Conservation (phyloP, 2,797 vertebrate species). For the Novumbra hubbsi region DNA sequence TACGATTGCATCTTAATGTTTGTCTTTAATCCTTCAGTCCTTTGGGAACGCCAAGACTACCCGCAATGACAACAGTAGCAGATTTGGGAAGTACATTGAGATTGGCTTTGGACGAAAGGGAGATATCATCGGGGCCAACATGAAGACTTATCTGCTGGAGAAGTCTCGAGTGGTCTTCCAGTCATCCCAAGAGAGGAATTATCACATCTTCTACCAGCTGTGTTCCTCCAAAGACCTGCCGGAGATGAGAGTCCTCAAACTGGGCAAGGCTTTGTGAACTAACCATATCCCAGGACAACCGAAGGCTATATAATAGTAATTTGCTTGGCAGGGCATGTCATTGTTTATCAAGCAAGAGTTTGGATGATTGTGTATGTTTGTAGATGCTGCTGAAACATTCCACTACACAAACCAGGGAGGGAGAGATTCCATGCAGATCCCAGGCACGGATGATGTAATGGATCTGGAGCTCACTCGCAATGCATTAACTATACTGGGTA, state of each 20-base stretch:
- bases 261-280: conserved; percentile 60
- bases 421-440: conserved; percentile 46
- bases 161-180: conserved; percentile 84
- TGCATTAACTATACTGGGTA: conserved; percentile 75
- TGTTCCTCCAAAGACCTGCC: conserved; percentile 76
- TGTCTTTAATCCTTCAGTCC: conserved; percentile 57
- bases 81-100: conserved; percentile 84
- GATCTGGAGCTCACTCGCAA: conserved; percentile 75
- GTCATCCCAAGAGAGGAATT: conserved; percentile 75
- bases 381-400: conserved; percentile 74
- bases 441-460: conserved; percentile 58
- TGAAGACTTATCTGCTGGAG: conserved; percentile 83
- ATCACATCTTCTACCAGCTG: conserved; percentile 85
- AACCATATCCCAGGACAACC: background rate
- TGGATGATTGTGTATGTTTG: background rate
- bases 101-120: conserved; percentile 74
- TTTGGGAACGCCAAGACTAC: conserved; percentile 83
- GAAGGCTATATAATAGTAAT: background rate
- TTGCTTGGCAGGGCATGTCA: background rate
- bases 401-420: conserved; percentile 76
- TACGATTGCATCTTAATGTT: background rate
- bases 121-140: conserved; percentile 75
- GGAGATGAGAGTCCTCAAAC: conserved; percentile 72
- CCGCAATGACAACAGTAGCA: conserved; percentile 83
- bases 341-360: background rate